Evolutionary conservation across 2,113 vertebrate genomes (phyloP), one percentile per base, ranked within the genome.

Genomic region (Hippocampus guttulatus): DNA sequence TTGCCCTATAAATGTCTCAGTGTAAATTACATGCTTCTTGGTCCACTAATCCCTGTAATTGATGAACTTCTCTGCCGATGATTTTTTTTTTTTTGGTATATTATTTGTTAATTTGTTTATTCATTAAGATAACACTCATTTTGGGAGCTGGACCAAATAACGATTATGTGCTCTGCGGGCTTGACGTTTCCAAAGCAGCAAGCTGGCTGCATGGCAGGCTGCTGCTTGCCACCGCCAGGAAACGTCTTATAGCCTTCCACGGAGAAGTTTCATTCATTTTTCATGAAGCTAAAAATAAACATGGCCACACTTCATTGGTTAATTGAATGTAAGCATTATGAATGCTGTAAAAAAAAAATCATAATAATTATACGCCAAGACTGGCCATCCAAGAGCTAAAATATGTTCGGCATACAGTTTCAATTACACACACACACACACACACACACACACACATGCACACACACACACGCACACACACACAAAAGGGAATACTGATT

Each of bases 81-180:
- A 73, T 54, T 69, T 84, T 85, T 86, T 47, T 30, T 54, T 69
- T 85, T 85, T 86, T 49, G 11, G 14, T 30, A 82, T 87, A 85
- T 90, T 88, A 90, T 92, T 92, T 90, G 81, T 83, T 87, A 88
- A 92, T 91, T 88, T 91, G 89, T 92, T 92, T 93, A 92, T 92
- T 92, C 91, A 92, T 92, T 92, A 92, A 91, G 88, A 91, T 89
- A 87, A 89, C 87, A 88, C 88, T 92, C 91, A 91, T 92, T 92
- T 93, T 91, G 90, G 91, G 89, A 92, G 84, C 88, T 88, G 84
- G 81, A 90, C 90, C 89, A 92, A 91, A 88, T 91, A 92, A 92
- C 92, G 87, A 92, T 92, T 90, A 92, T 90, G 85, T 90, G 88
- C 88, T 91, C 86, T 86, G 88, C 78, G 81, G 90, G 86, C 83